A percentile compares a stretch with the other conserved stretches of the same genome.
These are phyloP conservation scores for Raja brachyura DNA, from an alignment of 2,113 vertebrate species.

Conservation along the genomic window DNA sequence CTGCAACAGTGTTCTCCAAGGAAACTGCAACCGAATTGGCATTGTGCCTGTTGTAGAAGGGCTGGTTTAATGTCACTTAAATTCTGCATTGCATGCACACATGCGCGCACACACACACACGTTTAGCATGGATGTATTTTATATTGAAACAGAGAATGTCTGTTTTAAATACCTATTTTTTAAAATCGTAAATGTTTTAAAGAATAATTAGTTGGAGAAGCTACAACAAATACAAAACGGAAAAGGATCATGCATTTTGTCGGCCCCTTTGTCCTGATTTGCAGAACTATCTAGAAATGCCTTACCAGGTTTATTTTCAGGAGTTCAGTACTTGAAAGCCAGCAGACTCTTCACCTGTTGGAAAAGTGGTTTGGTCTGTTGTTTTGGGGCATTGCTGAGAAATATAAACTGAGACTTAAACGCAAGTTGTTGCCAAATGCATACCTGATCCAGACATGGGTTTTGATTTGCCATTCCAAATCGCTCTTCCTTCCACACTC, in stretches of 20 bases:
- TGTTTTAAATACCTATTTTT: constrained; percentile 28
- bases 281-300: constrained; percentile 14
- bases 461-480: not conserved
- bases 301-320: constrained; percentile 18
- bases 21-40: not conserved
- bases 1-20: not conserved
- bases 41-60: not conserved
- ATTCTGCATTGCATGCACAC: constrained; percentile 27
- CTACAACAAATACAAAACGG: not conserved
- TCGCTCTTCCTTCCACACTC: not conserved
- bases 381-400: not conserved
- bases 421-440: not conserved
- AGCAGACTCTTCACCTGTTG: not conserved
- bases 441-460: not conserved
- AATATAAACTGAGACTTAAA: not conserved
- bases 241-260: not conserved
- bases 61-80: not conserved
- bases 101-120: not conserved
- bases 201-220: not conserved
- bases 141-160: constrained; percentile 20
- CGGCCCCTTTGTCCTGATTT: not conserved
- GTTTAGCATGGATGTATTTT: constrained; percentile 36
- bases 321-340: constrained; percentile 29
- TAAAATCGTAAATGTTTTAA: not conserved
- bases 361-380: not conserved